Conservation (phyloP, 2,797 vertebrate species). For the Neosalanx taihuensis region DNA sequence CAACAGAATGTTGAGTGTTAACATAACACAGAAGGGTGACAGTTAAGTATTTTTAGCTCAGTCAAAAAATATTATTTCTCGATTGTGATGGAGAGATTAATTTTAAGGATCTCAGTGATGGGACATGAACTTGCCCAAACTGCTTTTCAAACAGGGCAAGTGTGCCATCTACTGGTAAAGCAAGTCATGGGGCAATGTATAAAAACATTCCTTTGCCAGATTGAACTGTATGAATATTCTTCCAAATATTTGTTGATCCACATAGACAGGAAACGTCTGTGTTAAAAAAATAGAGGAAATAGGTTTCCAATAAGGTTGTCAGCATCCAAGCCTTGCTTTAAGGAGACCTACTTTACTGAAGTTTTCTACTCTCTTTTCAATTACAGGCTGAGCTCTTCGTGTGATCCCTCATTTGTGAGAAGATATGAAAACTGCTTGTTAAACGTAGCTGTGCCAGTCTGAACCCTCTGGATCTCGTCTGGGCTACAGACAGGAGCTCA, state of each 20-base stretch:
- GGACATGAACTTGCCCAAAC: background rate
- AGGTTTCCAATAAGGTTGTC: too few relatives aligned
- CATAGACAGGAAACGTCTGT: too few relatives aligned
- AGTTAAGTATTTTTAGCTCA: background rate
- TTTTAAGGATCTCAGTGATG: background rate
- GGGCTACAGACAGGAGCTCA: background rate
- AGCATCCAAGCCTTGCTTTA: too few relatives aligned
- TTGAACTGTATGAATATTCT: too few relatives aligned
- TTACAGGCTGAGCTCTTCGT: too few relatives aligned
- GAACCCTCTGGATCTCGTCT: conserved; percentile 4
- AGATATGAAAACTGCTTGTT: background rate
- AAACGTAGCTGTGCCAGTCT: background rate
- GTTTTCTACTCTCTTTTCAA: too few relatives aligned
- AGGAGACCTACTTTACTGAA: too few relatives aligned
- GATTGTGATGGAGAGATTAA: background rate
- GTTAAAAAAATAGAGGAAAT: too few relatives aligned
- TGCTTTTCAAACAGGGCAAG: conserved; percentile 20
- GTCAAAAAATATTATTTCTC: background rate
- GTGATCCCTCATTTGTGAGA: background rate
- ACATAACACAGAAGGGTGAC: background rate
- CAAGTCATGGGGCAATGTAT: background rate
- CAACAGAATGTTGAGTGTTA: background rate
- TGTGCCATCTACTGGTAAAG: conserved; percentile 34
- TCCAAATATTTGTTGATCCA: too few relatives aligned
- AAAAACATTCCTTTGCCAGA: too few relatives aligned